Conservation (phyloP, 2,888 invertebrate genomes). For the Volucella zonaria region DNA sequence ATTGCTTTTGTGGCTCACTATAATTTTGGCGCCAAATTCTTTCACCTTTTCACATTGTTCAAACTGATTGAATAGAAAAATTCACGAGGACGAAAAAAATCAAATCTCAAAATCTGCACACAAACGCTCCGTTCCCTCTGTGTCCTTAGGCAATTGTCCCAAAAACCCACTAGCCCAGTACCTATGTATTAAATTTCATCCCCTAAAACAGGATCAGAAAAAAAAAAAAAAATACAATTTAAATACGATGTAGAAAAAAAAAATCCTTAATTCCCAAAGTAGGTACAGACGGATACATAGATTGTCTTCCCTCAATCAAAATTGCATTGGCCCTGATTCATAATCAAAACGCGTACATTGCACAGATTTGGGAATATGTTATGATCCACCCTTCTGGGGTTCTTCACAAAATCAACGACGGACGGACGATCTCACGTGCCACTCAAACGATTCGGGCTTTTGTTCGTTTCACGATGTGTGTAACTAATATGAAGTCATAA, state of each 20-base stretch:
- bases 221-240: constrained; percentile 43
- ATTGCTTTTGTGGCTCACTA: too few species aligned
- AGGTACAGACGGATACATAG: constrained; percentile 18
- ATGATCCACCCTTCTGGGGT: constrained; percentile 60
- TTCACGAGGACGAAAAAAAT: constrained; percentile 8
- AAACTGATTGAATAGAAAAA: neutral
- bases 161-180: constrained; percentile 46
- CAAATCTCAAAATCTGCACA: neutral
- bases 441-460: constrained; percentile 57
- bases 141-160: constrained; percentile 42
- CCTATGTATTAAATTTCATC: constrained; percentile 45
- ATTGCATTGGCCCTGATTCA: constrained; percentile 43
- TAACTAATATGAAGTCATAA: constrained; percentile 73
- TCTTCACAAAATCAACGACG: constrained; percentile 16
- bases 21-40: constrained; percentile 22
- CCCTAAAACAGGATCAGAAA: constrained; percentile 6
- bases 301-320: constrained; percentile 39
- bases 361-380: constrained; percentile 50
- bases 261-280: constrained; percentile 46
- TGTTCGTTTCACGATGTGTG: constrained; percentile 65
- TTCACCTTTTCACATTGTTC: neutral
- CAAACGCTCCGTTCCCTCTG: constrained; percentile 15
- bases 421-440: constrained; percentile 67
- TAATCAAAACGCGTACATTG: neutral
- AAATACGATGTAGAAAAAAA: constrained; percentile 6